A percentile compares a stretch with the other conserved stretches of the same genome.
These are phyloP conservation scores for Drosophila santomea DNA, from an alignment of 1,140 invertebrate species.

Conservation along the genomic window DNA sequence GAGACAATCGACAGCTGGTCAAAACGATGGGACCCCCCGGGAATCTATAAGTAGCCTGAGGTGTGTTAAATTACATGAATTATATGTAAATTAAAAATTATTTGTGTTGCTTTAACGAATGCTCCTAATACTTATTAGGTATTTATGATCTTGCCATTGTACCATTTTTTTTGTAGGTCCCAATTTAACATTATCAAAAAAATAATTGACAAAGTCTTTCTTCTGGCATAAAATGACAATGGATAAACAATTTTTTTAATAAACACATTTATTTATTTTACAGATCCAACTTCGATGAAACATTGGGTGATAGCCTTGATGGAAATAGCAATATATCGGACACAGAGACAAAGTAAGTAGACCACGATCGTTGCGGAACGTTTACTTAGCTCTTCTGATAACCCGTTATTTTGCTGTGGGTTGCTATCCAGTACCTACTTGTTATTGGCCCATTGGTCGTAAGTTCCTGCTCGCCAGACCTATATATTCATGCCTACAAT, in stretches of 20 bases:
- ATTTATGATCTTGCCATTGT: no score
- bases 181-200: no score
- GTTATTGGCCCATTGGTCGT: conserved; percentile 41
- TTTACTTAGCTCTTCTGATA: conserved; percentile 4
- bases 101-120: no score
- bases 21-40: conserved; percentile 42
- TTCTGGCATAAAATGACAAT: no score
- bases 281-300: conserved; percentile 72
- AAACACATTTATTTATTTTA: not conserved
- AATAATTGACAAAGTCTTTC: no score
- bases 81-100: no score
- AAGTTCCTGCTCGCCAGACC: conserved; percentile 38
- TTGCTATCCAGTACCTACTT: conserved; percentile 55
- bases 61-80: conserved; percentile 16
- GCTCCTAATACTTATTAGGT: not conserved
- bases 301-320: conserved; percentile 68
- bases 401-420: conserved; percentile 52
- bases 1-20: conserved; percentile 33
- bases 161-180: no score
- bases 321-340: conserved; percentile 67
- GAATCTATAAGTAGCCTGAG: conserved; percentile 60
- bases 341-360: conserved; percentile 62
- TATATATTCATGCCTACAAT: conserved; percentile 70
- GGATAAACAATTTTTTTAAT: no score
- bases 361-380: not conserved